Evolutionary conservation across 1,140 invertebrate genomes (phyloP), one percentile per base, ranked within the genome.

Genomic region (Ips nitidus): DNA sequence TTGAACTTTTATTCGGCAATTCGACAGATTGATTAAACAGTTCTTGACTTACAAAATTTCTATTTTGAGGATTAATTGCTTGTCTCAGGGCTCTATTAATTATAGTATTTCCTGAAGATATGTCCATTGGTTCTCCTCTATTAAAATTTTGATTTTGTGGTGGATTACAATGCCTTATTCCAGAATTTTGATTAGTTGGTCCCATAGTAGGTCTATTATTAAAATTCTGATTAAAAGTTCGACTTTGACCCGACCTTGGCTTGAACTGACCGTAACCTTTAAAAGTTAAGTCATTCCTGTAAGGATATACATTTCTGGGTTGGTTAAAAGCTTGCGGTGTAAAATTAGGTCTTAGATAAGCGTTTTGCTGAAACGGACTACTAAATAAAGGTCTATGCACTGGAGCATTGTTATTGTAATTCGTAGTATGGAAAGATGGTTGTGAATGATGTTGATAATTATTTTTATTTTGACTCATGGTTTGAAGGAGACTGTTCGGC

Each of bases 81-180:
- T 56, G 5, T 4, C 41, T 7, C 6, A 42, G 40, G 22, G 22
- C 22, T 22, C 41, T 60, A 41, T 41, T 37, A 7, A 60, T 60
- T 40, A 6, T 36, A 7, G 58, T 45, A 60, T 60, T 60, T 41
- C 53, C 42, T 4, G 58, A 60, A 41, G 58, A 60, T 5, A 39
- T 41, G 41, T 60, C 39, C 58, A 60, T 60, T n/a, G 58, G 42
- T 41, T 60, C 58, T 42, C 5, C 37, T 55, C 37, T 5, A 37
- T 55, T 55, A 8, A 8, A 36, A 37, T 55, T 5, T 5, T 47
- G 4, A 47, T 47, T 47, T 5, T 5, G n/a, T 47, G 45, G 45
- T 47, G 45, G n/a, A 5, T 47, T 47, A 47, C n/a, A 47, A 5
- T 47, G 45, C 4, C n/a, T 47, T 22, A 22, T 22, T 22, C 22